A percentile compares a stretch with the other conserved stretches of the same genome.
Conservation (phyloP, 37 sponge, comb jelly and placozoan species). For the Cliona cf. orientalis region DNA sequence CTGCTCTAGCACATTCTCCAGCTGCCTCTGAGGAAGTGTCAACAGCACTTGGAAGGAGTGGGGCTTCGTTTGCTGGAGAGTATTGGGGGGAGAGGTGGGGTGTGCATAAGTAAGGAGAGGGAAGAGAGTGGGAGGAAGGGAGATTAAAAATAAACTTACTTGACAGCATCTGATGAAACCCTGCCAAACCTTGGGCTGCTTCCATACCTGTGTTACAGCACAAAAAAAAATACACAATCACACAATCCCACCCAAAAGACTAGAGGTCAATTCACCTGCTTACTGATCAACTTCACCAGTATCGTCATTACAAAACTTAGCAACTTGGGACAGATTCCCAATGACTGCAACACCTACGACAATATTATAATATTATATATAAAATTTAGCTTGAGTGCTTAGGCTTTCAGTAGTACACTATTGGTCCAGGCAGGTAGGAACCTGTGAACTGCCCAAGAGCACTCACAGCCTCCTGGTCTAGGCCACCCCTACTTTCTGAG, state of each 20-base stretch:
- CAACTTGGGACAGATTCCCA: conserved; percentile 75
- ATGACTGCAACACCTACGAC: conserved; percentile 91
- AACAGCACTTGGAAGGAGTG: conserved; percentile 86
- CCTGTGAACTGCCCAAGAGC: too few species aligned
- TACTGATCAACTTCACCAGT: conserved; percentile 83
- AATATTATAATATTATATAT: neutral
- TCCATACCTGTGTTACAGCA: conserved; percentile 82
- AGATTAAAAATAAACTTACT: conserved; percentile 29
- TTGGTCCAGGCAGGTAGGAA: too few species aligned
- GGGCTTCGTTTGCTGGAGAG: conserved; percentile 84
- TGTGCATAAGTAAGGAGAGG: neutral
- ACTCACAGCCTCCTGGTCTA: too few species aligned
- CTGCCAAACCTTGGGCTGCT: conserved; percentile 95
- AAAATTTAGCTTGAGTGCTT: too few species aligned
- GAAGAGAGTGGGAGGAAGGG: neutral
- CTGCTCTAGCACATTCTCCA: conserved; percentile 60
- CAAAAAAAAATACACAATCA: neutral
- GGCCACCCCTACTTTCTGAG: neutral
- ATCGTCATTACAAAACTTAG: conserved; percentile 90
- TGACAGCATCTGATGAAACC: conserved; percentile 98
- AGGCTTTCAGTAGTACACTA: too few species aligned
- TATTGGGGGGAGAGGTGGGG: neutral
- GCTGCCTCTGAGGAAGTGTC: conserved; percentile 82
- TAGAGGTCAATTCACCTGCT: conserved; percentile 79
- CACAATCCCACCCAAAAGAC: neutral